Evolutionary conservation across 2,797 vertebrate genomes (phyloP), one percentile per base, ranked within the genome.

Genomic region (Typhlichthys subterraneus): DNA sequence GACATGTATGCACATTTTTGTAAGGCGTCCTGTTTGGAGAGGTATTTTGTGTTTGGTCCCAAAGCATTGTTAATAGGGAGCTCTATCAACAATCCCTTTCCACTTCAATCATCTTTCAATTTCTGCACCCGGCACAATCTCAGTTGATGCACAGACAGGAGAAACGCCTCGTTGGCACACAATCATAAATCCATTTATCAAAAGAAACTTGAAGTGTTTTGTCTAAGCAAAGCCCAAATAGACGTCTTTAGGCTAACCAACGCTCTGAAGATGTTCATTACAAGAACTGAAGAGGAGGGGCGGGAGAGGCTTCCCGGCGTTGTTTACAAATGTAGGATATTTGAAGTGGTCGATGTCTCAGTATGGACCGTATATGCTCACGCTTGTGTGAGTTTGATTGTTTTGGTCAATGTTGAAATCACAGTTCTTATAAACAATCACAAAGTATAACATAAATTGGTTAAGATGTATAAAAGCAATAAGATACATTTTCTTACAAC

Each of bases 101-200:
- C 80, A 85, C 81, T 88, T 76, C 75, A 84, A 57, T 83, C 82
- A 73, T 77, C 80, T 85, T 87, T 87, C 76, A 84, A 84, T 86
- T 83, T 83, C 65, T 81, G 77, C 80, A 29, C 83, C 80, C 81
- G 49, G 59, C 78, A 80, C 64, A 73, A 77, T 80, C 73, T 63
- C 79, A 53, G 70, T 52, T 67, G 50, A 64, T 48, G 61, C 33
- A 50, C 61, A 61, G 61, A 69, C 75, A 70, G 38, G 33, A 9
- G 49, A 70, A 70, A 75, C 52, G 63, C 69, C 61, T 76, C 11
- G 1, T 54, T 73, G 50, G 64, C 70, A 67, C 65, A 52, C 69
- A 31, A 70, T 67, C 64, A 74, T 60, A 70, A 73, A 75, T 57
- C 52, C 58, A 57, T 77, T 81, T 73, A 58, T 81, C 65, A 72